Base-by-base conservation (phyloP, 2,888 invertebrate species). In the Eilema sororculum region DNA sequence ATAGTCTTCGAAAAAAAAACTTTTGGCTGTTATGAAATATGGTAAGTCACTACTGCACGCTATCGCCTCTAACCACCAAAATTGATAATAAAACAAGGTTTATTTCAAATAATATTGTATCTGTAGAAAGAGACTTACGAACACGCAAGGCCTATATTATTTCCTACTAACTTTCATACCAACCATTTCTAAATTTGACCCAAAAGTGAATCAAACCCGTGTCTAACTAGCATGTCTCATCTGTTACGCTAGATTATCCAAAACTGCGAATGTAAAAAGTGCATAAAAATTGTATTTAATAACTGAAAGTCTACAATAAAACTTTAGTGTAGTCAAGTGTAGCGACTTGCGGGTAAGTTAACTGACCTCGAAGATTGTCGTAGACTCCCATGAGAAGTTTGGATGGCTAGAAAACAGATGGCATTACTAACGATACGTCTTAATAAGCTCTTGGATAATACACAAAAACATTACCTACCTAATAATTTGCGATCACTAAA, bases 131-230 rank as follows among this genome's bases (percentile, higher is more conserved):
- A 62, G 24, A 37, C 16, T 62, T 24, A 24, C 3, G 37, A 16
- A 41, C 62, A 62, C 37, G 37, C 61, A 37, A 61, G 5, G 16
- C 2, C 8, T 5, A 33, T 41, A 33, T 62, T 41, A 16, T 41
- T 41, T 1, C 46, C 20, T 33, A 37, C 22, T 8, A 9, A 16
- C 37, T 0, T 24, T 41, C 41, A 41, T 25, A 41, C 10, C 52
- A 62, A 62, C 62, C 3, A 10, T 62, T 62, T 41, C 30, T 13
- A 61, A 22, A 37, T 37, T 62, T 62, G 13, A 41, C 62, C 37
- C 22, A 41, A 41, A 62, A 62, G 62, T 62, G 41, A 64, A 64
- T 25, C 25, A n/a, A 52, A 64, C 13, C 64, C 64, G 52, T 64
- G n/a, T 52, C 28, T 52, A 64, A 64, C 46, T 28, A 28, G 20